phyloP scores from a whole-genome alignment of 2,797 vertebrate species.

The Pagetopsis macropterus region DNA sequence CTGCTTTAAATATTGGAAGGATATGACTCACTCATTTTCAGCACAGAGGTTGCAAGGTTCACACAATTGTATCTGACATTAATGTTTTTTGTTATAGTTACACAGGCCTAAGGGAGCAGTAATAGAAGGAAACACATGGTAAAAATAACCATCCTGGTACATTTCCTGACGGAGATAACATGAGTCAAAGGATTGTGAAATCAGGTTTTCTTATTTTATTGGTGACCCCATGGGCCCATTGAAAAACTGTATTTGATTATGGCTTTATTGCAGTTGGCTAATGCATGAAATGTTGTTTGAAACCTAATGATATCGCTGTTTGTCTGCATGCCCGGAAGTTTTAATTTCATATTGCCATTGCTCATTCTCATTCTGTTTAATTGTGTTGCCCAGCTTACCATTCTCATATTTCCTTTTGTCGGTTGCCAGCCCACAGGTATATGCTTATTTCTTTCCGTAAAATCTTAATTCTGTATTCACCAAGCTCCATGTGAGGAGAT shows the following conservation, averaged over 20 bases:
- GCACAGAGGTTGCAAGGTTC: not conserved
- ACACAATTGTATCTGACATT: not conserved
- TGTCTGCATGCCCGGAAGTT: constrained; percentile 24
- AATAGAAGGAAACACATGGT: constrained; percentile 31
- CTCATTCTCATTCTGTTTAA: constrained; percentile 13
- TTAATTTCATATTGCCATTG: constrained; percentile 19
- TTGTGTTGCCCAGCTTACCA: constrained; percentile 2
- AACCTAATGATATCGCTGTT: constrained; percentile 36
- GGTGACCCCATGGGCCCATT: constrained; percentile 30
- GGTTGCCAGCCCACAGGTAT: not conserved
- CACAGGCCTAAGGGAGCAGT: not conserved
- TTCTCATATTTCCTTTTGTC: constrained; percentile 6
- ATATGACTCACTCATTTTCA: not conserved
- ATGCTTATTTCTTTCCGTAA: constrained; percentile 11
- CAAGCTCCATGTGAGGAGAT: constrained; percentile 10
- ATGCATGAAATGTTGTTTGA: constrained; percentile 46
- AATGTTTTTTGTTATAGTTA: not conserved
- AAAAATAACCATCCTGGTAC: constrained; percentile 36
- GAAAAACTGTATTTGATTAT: constrained; percentile 49
- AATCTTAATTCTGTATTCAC: constrained; percentile 12
- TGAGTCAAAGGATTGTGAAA: constrained; percentile 31
- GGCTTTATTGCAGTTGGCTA: constrained; percentile 39
- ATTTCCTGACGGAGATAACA: constrained; percentile 39
- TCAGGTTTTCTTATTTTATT: constrained; percentile 52
- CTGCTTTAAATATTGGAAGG: not conserved